Conservation (phyloP, 2,113 vertebrate species). For the Chaenocephalus aceratus region DNA sequence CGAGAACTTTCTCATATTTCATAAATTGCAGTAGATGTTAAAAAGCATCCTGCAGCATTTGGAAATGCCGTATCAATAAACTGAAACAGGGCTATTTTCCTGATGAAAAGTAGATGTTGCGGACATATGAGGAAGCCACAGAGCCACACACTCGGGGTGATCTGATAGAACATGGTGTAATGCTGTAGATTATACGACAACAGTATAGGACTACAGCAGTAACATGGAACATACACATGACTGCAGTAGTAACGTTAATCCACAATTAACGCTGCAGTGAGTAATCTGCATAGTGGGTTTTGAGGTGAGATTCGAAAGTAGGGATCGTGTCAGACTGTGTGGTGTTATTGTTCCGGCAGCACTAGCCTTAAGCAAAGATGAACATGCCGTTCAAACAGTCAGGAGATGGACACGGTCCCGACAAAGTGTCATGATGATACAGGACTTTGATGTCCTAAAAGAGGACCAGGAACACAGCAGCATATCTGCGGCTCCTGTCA, state of each 20-base stretch:
- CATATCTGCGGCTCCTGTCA: constrained; percentile 25
- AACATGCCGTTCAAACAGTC: constrained; percentile 3
- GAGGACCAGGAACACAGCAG: not conserved
- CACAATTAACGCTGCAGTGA: too few species aligned
- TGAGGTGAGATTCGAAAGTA: too few species aligned
- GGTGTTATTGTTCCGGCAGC: not conserved
- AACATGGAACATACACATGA: too few species aligned
- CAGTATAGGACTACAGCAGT: too few species aligned
- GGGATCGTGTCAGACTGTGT: too few species aligned
- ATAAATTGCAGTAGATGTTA: not conserved
- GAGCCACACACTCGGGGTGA: not conserved
- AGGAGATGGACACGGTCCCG: not conserved
- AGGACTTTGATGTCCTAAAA: not conserved
- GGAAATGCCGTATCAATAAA: not conserved
- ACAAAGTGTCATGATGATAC: not conserved
- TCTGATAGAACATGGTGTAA: not conserved
- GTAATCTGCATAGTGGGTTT: too few species aligned
- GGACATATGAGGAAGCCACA: not conserved
- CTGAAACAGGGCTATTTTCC: not conserved
- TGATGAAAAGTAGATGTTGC: not conserved
- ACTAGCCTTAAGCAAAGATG: constrained; percentile 3
- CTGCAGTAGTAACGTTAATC: too few species aligned
- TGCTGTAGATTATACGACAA: not conserved
- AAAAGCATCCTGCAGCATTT: not conserved
- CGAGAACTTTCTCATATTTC: not conserved